A percentile compares a stretch with the other conserved stretches of the same genome.
These are phyloP conservation scores for Seriola dumerili DNA, from an alignment of 2,113 vertebrate species.

Conservation along the genomic window DNA sequence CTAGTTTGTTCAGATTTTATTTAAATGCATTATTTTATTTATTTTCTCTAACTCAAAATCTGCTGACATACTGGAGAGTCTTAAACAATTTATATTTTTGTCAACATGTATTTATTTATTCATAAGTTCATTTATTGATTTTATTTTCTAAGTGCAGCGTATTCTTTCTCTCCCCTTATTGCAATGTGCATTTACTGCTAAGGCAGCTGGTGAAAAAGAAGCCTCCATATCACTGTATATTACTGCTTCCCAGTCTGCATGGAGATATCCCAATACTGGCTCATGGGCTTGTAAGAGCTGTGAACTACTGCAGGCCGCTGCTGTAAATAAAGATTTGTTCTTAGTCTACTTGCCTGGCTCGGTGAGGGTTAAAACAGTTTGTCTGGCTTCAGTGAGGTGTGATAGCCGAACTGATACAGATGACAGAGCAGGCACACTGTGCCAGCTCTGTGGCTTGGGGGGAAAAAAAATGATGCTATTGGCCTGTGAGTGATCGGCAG, in stretches of 20 bases:
- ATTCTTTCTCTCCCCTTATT: slow-evolving; percentile 39
- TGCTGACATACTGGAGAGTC: slow-evolving; percentile 16
- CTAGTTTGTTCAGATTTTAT: slow-evolving; percentile 22
- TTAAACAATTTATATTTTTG: slow-evolving; percentile 32
- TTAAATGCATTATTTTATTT: slow-evolving; percentile 13
- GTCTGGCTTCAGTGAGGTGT: slow-evolving; percentile 42
- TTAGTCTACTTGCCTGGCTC: slow-evolving; percentile 45
- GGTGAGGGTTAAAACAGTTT: slow-evolving; percentile 55
- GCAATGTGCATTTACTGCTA: slow-evolving; percentile 56
- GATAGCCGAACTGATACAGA: slow-evolving; percentile 50
- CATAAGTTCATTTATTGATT: slow-evolving; percentile 15
- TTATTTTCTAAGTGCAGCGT: slow-evolving; percentile 3
- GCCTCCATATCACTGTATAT: slow-evolving; percentile 49
- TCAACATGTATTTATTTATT: slow-evolving; percentile 40
- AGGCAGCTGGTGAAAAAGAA: slow-evolving; percentile 62
- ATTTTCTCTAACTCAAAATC: slow-evolving; percentile 17
- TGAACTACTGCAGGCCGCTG: slow-evolving; percentile 44
- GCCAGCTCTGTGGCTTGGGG: slow-evolving; percentile 49
- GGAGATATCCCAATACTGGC: slow-evolving; percentile 60
- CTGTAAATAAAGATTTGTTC: slow-evolving; percentile 69
- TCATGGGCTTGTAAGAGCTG: slow-evolving; percentile 48
- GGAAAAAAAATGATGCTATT: slow-evolving; percentile 45
- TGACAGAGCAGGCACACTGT: slow-evolving; percentile 55
- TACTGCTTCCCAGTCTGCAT: slow-evolving; percentile 70
- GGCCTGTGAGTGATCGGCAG: slow-evolving; percentile 36